Conservation (phyloP, 2,113 vertebrate species). For the Oryzias melastigma region DNA sequence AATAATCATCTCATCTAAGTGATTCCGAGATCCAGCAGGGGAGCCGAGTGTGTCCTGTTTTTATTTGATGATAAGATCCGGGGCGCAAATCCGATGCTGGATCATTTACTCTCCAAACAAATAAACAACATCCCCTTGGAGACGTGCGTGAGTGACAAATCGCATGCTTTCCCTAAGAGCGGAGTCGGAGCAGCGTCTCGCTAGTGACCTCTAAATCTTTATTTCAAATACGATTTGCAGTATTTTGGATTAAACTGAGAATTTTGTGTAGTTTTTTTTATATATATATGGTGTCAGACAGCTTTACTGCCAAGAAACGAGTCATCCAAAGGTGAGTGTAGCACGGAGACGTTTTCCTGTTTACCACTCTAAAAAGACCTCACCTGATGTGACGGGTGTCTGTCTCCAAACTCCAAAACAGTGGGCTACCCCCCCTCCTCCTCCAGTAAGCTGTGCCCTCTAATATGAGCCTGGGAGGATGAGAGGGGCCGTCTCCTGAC, state of each 20-base stretch:
- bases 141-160: conserved; percentile 23
- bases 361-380: conserved; percentile 37
- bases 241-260: too few relatives aligned
- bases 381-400: conserved; percentile 43
- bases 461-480: conserved; percentile 51
- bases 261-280: too few relatives aligned
- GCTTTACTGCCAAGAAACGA: conserved; percentile 34
- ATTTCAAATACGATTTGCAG: too few relatives aligned
- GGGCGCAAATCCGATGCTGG: conserved; percentile 10
- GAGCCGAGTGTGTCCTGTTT: conserved; percentile 1
- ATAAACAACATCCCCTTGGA: conserved; percentile 7
- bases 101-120: conserved; percentile 21
- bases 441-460: conserved; percentile 52
- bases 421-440: conserved; percentile 35
- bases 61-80: background rate
- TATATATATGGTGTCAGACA: background rate
- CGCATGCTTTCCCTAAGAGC: background rate
- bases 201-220: too few relatives aligned
- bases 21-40: conserved; percentile 26
- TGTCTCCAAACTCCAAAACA: conserved; percentile 41
- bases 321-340: conserved; percentile 5
- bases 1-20: conserved; percentile 32
- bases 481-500: conserved; percentile 51
- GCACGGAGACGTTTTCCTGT: conserved; percentile 43
- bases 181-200: too few relatives aligned